A percentile compares a stretch with the other conserved stretches of the same genome.
Conservation (phyloP, 2,113 vertebrate species). For the Panurus biarmicus region DNA sequence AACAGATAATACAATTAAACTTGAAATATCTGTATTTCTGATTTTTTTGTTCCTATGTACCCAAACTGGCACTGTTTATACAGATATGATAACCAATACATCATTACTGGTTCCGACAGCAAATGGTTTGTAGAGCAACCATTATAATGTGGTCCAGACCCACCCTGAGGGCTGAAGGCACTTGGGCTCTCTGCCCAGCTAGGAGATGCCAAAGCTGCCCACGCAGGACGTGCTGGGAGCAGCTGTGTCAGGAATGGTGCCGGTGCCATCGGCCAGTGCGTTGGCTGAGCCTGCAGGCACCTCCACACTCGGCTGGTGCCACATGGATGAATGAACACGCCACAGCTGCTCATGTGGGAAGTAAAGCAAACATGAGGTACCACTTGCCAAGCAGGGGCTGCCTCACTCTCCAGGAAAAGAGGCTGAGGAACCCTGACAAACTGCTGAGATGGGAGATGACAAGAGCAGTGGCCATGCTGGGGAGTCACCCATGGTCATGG, state of each 20-base stretch:
- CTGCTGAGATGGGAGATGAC: background rate
- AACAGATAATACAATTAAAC: background rate
- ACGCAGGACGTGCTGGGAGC: rapidly evolving
- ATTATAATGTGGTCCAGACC: background rate
- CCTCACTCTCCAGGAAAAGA: background rate
- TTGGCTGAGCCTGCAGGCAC: background rate
- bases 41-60: background rate
- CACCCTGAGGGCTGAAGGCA: background rate
- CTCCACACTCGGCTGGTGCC: background rate
- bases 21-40: background rate
- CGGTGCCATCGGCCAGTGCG: rapidly evolving
- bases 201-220: background rate
- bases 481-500: background rate
- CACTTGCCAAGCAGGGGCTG: background rate
- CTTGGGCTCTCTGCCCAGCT: background rate
- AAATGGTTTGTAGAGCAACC: background rate
- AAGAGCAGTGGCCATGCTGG: background rate
- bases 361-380: background rate
- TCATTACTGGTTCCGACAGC: background rate
- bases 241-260: rapidly evolving
- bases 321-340: rapidly evolving
- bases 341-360: background rate
- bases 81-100: background rate
- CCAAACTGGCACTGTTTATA: background rate
- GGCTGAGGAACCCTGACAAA: rapidly evolving